phyloP scores from a whole-genome alignment of 2,797 vertebrate species.

The Sebastes alutus region DNA sequence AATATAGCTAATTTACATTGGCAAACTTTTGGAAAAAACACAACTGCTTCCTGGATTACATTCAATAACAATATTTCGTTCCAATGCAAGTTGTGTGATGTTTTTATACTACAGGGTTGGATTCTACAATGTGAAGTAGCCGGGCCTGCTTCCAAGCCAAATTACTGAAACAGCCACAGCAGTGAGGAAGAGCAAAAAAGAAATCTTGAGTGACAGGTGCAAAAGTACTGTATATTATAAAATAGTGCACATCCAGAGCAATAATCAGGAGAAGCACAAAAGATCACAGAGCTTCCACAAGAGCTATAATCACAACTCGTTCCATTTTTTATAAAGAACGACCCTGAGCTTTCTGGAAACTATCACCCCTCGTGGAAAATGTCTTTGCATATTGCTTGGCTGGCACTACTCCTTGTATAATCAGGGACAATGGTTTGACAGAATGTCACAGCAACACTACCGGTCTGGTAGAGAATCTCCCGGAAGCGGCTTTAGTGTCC shows the following conservation, averaged over 20 bases:
- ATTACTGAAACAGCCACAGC: neutral
- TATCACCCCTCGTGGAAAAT: slow-evolving; percentile 31
- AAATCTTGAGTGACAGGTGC: neutral
- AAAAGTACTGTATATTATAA: neutral
- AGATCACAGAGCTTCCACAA: slow-evolving; percentile 3
- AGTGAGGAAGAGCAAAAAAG: neutral
- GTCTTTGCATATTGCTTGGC: slow-evolving; percentile 38
- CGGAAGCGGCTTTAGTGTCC: slow-evolving; percentile 57
- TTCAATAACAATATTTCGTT: slow-evolving; percentile 10
- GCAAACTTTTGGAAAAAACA: slow-evolving; percentile 8
- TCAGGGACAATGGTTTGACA: slow-evolving; percentile 56
- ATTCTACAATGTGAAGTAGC: neutral
- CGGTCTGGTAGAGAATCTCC: slow-evolving; percentile 40
- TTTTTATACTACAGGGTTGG: neutral
- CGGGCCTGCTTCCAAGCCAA: neutral
- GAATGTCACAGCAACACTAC: slow-evolving; percentile 62
- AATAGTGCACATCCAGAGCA: neutral
- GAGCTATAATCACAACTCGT: slow-evolving; percentile 15
- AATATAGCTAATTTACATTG: slow-evolving; percentile 16
- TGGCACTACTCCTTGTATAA: slow-evolving; percentile 44
- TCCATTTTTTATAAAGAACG: slow-evolving; percentile 20
- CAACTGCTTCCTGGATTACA: slow-evolving; percentile 11
- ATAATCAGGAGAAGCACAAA: neutral
- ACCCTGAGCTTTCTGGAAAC: slow-evolving; percentile 49
- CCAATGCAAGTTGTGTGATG: neutral